Conservation (phyloP, 2,113 vertebrate genomes). For the Triplophysa dalaica region DNA sequence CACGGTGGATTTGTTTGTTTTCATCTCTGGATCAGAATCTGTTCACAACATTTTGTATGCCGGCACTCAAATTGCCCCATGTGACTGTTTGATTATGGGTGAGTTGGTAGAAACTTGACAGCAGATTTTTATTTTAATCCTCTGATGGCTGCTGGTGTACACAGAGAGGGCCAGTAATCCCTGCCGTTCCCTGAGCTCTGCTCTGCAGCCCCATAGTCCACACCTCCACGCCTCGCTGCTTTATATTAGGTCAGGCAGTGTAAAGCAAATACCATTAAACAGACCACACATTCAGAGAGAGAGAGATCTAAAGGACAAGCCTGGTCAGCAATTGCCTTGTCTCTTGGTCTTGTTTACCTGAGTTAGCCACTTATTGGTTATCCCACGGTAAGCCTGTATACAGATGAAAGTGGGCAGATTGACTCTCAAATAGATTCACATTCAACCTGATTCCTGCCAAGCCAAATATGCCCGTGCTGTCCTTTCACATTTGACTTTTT, state of each 20-base stretch:
- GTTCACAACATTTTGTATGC: background rate
- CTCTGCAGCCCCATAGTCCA: constrained; percentile 61
- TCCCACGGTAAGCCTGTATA: constrained; percentile 6
- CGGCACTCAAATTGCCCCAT: constrained; percentile 21
- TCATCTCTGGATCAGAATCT: constrained; percentile 27
- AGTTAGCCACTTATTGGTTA: constrained; percentile 10
- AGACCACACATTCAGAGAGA: constrained; percentile 44
- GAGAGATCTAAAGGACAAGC: constrained; percentile 13
- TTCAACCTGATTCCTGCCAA: constrained; percentile 6
- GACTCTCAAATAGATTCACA: constrained; percentile 19
- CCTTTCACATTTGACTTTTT: background rate
- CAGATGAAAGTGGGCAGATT: constrained; percentile 10
- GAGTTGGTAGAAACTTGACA: constrained; percentile 31
- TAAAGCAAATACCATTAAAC: constrained; percentile 68
- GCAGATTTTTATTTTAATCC: constrained; percentile 43
- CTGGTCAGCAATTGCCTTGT: constrained; percentile 31
- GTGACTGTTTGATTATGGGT: constrained; percentile 35
- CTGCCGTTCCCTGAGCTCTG: constrained; percentile 53
- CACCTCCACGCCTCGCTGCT: constrained; percentile 64
- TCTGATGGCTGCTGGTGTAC: constrained; percentile 32
- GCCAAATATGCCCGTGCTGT: background rate
- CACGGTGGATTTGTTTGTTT: constrained; percentile 21
- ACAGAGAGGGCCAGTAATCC: constrained; percentile 56
- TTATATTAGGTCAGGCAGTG: constrained; percentile 69
- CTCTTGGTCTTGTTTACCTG: constrained; percentile 34